Percentiles rank a stretch among this genome's conserved stretches.
Conservation (phyloP, 2,888 invertebrate genomes). For the Carabus problematicus region DNA sequence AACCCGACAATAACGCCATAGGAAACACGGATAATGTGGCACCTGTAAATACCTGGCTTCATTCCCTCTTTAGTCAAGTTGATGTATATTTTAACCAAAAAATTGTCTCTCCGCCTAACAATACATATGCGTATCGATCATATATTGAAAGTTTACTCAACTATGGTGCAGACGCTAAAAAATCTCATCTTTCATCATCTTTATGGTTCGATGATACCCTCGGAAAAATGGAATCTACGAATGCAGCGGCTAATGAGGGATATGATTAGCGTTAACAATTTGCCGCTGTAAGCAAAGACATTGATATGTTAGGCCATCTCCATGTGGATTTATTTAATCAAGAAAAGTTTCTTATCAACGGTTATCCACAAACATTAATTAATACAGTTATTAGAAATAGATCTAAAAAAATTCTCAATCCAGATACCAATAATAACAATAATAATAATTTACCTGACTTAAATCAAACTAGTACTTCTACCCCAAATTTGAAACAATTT, state of each 20-base stretch:
- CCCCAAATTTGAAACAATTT: too few relatives aligned
- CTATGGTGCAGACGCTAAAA: constrained; percentile 45
- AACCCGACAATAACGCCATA: constrained; percentile 21
- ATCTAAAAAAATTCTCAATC: too few relatives aligned
- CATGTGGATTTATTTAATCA: constrained; percentile 6
- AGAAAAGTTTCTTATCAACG: constrained; percentile 12
- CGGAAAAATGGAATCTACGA: constrained; percentile 33
- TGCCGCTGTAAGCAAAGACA: not conserved
- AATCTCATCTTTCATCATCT: constrained; percentile 44
- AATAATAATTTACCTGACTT: too few relatives aligned
- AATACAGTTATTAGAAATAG: too few relatives aligned
- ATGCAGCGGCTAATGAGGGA: not conserved
- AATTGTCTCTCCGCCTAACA: constrained; percentile 47
- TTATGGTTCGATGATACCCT: constrained; percentile 44
- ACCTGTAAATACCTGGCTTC: constrained; percentile 47
- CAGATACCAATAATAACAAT: too few relatives aligned
- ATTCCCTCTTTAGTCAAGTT: constrained; percentile 47
- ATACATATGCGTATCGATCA: constrained; percentile 48
- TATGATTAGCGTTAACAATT: not conserved
- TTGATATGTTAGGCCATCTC: constrained; percentile 3
- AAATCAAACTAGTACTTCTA: too few relatives aligned
- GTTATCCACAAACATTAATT: too few relatives aligned
- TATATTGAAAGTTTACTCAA: constrained; percentile 48
- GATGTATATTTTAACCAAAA: constrained; percentile 49
- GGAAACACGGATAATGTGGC: constrained; percentile 30